Evolutionary conservation across 2,113 vertebrate genomes (phyloP), one percentile per base, ranked within the genome.

Genomic region (Lathamus discolor): DNA sequence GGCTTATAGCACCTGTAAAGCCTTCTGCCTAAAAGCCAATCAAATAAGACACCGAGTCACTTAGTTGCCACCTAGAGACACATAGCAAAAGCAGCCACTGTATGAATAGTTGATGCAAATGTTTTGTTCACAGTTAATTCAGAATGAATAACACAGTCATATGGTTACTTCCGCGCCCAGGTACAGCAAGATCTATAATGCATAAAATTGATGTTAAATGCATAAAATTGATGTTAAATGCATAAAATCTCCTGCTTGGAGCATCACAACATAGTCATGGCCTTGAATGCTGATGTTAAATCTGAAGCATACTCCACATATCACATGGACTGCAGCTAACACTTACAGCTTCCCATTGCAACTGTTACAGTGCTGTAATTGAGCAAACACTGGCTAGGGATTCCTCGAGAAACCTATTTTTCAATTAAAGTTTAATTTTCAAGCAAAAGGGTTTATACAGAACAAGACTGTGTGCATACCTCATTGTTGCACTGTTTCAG

Each of bases 371-470:
- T 74, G 67, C 72, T 75, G 75, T 51, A 92, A 95, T 51, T 81
- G 77, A 68, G 72, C 88, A 93, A 83, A 43, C 27, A 11, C 68
- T 66, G 46, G 69, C 41, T 62, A 61, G 55, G 8, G 35, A 86
- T 90, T 95, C 94, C 93, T 94, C 88, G 11, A 51, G 69, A 96
- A 89, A 93, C 44, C 74, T 75, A 55, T 67, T 93, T 79, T 94
- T 96, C 94, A 94, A 82, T 91, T 89, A 95, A 93, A 96, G 35
- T 92, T 95, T 93, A 86, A 89, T 93, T 96, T 95, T 95, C 82
- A 85, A 87, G 92, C 75, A 83, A 91, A 95, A 87, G 54, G 28
- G 23, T 89, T 93, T 94, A 80, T 74, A 92, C n/a, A 63, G 84
- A 83, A 76, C 1, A 3, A 92, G 67, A 70, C 35, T 1, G 10